Conservation (phyloP, 2,113 vertebrate genomes). For the Thunnus thynnus region DNA sequence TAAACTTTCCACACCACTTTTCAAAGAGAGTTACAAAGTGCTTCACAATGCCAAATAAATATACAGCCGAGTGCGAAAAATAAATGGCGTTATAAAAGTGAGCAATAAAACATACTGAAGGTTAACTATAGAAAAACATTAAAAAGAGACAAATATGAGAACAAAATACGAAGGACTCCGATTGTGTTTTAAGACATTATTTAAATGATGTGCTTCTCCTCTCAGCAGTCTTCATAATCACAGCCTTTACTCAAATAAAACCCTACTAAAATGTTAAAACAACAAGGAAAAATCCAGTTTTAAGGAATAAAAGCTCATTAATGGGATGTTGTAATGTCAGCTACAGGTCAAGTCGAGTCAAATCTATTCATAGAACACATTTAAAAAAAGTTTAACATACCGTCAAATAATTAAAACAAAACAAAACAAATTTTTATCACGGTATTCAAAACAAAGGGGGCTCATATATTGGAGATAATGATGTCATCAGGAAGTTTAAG, state of each 20-base stretch:
- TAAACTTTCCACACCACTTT: constrained; percentile 1
- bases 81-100: background rate
- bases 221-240: background rate
- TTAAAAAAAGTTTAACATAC: too few species aligned
- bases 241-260: background rate
- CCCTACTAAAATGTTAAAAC: too few species aligned
- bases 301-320: too few species aligned
- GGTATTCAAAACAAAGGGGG: too few species aligned
- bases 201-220: background rate
- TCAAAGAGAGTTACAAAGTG: background rate
- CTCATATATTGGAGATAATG: too few species aligned
- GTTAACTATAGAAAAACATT: background rate
- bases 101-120: background rate
- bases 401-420: too few species aligned
- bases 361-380: too few species aligned
- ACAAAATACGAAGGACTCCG: background rate
- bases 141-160: constrained; percentile 2
- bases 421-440: too few species aligned
- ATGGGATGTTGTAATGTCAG: too few species aligned
- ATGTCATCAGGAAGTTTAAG: too few species aligned
- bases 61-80: background rate
- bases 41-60: background rate
- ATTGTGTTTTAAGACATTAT: background rate
- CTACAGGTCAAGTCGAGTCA: too few species aligned
- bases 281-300: too few species aligned